phyloP scores from a whole-genome alignment of 2,113 vertebrate genomes.

The Sarotherodon lohbergeri region DNA sequence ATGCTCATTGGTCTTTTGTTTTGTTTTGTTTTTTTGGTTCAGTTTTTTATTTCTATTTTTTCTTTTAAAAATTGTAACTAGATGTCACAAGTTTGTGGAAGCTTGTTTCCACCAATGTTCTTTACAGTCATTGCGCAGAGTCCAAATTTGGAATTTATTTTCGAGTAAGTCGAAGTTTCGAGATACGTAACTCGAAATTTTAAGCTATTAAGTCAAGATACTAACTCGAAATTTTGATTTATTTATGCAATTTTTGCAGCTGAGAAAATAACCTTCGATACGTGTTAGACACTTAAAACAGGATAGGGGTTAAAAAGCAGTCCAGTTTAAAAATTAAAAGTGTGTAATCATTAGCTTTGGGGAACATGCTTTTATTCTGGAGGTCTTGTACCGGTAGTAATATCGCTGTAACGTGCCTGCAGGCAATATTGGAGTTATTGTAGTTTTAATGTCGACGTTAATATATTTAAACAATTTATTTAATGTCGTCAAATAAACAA shows the following conservation, averaged over 20 bases:
- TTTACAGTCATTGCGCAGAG: not conserved
- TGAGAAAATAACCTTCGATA: not conserved
- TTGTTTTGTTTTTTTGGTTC: rapidly evolving
- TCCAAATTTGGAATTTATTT: not conserved
- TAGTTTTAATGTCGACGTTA: not conserved
- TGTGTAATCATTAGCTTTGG: not conserved
- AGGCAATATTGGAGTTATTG: not conserved
- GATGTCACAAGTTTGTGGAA: not conserved
- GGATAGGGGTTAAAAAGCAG: not conserved
- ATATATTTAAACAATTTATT: not conserved
- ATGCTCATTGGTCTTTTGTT: not conserved
- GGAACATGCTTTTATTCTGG: not conserved
- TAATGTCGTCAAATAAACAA: not conserved
- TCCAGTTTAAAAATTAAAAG: not conserved
- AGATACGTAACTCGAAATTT: not conserved
- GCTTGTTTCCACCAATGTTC: not conserved
- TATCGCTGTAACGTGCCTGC: not conserved
- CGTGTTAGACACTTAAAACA: not conserved
- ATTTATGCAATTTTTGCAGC: not conserved
- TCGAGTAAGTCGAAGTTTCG: not conserved
- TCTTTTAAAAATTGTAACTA: not conserved
- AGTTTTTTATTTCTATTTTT: not conserved
- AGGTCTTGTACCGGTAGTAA: not conserved
- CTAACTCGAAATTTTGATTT: not conserved
- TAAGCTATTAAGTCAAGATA: not conserved